Evolutionary conservation across 2,797 vertebrate species (phyloP).

Genomic region (Danio jaintianensis): DNA sequence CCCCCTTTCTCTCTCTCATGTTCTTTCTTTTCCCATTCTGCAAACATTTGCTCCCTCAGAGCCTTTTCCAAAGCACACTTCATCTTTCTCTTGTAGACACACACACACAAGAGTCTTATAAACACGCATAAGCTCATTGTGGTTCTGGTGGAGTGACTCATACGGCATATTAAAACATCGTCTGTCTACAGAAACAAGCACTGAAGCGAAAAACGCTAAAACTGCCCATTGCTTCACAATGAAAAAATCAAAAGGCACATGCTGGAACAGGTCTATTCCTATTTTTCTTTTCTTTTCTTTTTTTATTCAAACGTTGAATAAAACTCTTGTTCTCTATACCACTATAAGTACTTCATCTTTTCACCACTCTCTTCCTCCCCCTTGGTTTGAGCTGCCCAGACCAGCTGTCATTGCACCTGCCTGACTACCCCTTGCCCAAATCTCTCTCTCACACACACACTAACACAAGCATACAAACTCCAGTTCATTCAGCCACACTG

Average conservation of each 20-base stretch:
- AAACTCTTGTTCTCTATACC: conserved; percentile 54
- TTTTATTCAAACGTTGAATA: conserved; percentile 6
- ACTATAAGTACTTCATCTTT: conserved; percentile 44
- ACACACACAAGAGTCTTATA: conserved; percentile 26
- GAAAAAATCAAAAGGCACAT: conserved; percentile 24
- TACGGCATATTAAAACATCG: conserved; percentile 25
- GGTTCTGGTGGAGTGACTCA: conserved; percentile 45
- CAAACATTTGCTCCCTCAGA: conserved; percentile 28
- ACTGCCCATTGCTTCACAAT: conserved; percentile 30
- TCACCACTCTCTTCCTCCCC: conserved; percentile 63
- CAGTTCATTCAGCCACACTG: conserved; percentile 55
- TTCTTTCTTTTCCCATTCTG: conserved; percentile 51
- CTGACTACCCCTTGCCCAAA: conserved; percentile 69
- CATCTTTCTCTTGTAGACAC: conserved; percentile 26
- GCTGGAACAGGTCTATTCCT: background rate
- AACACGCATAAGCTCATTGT: conserved; percentile 25
- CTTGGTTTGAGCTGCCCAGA: conserved; percentile 73
- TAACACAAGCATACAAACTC: conserved; percentile 55
- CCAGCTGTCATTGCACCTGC: conserved; percentile 85
- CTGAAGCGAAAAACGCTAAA: conserved; percentile 15
- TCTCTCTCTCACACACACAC: conserved; percentile 31
- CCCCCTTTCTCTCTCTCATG: conserved; percentile 30
- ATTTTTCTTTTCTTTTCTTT: conserved; percentile 8
- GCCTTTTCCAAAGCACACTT: conserved; percentile 30
- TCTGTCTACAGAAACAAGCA: conserved; percentile 31